A percentile compares a stretch with the other conserved stretches of the same genome.
phyloP scores from a whole-genome alignment of 2,113 vertebrate genomes.

The Solenodon paradoxus region DNA sequence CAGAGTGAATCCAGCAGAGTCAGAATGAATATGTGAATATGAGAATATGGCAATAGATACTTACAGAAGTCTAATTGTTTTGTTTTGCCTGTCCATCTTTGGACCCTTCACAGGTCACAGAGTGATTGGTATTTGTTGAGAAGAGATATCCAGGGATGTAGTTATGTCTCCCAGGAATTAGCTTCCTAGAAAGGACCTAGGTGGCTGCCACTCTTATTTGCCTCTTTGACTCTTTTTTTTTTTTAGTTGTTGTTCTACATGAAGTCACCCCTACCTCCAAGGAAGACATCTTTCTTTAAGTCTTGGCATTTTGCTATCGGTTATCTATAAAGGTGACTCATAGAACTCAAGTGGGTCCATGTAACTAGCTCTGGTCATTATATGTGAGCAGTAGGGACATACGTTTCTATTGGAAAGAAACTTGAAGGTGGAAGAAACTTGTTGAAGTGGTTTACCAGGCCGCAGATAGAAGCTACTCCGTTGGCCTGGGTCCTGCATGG shows the following conservation, averaged over 20 bases:
- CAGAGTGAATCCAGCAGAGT: neutral
- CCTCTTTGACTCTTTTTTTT: neutral
- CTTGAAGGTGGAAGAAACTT: neutral
- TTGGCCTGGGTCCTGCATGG: too few species aligned
- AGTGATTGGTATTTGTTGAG: neutral
- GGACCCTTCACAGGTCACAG: neutral
- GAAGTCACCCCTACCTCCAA: neutral
- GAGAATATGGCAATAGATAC: neutral
- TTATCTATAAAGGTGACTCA: neutral
- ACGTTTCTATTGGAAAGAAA: neutral
- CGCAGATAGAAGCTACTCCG: neutral
- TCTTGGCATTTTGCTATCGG: neutral
- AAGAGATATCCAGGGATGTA: neutral
- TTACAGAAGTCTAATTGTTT: neutral
- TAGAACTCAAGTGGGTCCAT: neutral
- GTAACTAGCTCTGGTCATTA: neutral
- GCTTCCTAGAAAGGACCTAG: neutral
- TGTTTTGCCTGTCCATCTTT: neutral
- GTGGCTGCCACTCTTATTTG: neutral
- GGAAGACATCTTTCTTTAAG: neutral
- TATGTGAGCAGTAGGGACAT: neutral
- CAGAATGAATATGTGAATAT: slow-evolving; percentile 27
- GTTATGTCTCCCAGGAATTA: neutral
- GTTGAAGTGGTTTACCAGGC: neutral
- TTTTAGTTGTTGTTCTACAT: neutral